Evolutionary conservation across 1,140 invertebrate species (phyloP).

Genomic region (Drosophila sechellia): DNA sequence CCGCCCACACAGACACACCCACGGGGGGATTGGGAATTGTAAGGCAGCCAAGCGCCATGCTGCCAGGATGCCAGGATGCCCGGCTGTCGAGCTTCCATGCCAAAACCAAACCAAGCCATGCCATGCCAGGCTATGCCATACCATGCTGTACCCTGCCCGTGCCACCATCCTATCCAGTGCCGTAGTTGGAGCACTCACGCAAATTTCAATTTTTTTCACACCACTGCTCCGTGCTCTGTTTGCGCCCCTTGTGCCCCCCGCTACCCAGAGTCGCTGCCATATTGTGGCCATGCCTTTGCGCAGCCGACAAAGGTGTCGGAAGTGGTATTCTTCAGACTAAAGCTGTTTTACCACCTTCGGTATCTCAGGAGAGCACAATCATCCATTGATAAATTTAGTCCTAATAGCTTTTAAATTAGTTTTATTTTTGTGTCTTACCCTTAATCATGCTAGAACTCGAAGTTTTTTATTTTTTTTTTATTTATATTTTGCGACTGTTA

Average conservation of each 20-base stretch:
- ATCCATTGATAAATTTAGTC: too few relatives aligned
- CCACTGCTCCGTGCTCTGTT: constrained; percentile 64
- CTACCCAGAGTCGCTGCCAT: constrained; percentile 56
- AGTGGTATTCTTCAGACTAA: neutral
- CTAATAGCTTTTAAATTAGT: too few relatives aligned
- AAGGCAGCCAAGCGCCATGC: constrained; percentile 53
- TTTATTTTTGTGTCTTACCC: too few relatives aligned
- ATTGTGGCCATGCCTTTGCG: constrained; percentile 51
- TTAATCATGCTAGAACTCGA: too few relatives aligned
- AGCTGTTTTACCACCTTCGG: neutral
- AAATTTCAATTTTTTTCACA: constrained; percentile 84
- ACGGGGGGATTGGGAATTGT: constrained; percentile 35
- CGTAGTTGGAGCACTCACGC: constrained; percentile 81
- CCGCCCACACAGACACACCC: constrained; percentile 62
- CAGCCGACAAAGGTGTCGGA: constrained; percentile 39
- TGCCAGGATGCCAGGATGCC: constrained; percentile 19
- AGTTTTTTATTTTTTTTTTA: too few relatives aligned
- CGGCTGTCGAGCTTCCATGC: constrained; percentile 32
- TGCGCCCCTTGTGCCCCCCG: constrained; percentile 56
- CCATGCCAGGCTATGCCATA: constrained; percentile 24
- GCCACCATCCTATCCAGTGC: constrained; percentile 42
- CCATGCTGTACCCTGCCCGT: constrained; percentile 17
- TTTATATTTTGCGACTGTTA: too few relatives aligned
- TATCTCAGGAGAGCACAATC: too few relatives aligned
- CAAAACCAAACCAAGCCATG: constrained; percentile 6